These are phyloP conservation scores for Heliconius erato DNA, from an alignment of 2,888 invertebrate genomes.

Conservation along the genomic window DNA sequence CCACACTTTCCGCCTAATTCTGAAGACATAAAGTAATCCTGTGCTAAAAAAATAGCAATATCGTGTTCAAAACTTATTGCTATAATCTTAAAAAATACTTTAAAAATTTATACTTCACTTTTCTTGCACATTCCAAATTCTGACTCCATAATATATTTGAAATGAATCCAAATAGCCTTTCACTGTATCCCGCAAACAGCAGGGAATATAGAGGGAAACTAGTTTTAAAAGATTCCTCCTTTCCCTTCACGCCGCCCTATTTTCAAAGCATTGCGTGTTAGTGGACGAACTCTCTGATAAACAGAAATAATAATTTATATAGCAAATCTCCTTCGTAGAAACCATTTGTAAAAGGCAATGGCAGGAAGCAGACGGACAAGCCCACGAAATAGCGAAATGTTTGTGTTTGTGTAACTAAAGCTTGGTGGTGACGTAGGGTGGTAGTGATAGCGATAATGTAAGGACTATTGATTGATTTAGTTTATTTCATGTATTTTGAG, in stretches of 20 bases:
- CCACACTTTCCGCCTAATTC: too few species aligned
- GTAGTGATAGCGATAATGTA: slow-evolving; percentile 34
- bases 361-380: slow-evolving; percentile 29
- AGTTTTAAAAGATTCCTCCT: too few species aligned
- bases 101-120: neutral
- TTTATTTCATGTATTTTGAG: too few species aligned
- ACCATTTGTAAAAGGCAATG: slow-evolving; percentile 31
- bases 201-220: neutral
- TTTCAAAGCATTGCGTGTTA: neutral
- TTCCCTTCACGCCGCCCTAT: too few species aligned
- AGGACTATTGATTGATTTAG: too few species aligned
- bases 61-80: neutral
- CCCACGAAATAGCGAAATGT: slow-evolving; percentile 45
- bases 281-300: neutral
- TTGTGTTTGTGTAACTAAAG: slow-evolving; percentile 41
- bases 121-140: too few species aligned
- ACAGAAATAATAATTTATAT: slow-evolving; percentile 4
- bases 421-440: neutral
- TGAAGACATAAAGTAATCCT: neutral
- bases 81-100: neutral
- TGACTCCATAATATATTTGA: neutral
- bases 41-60: slow-evolving; percentile 11
- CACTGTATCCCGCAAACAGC: neutral
- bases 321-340: slow-evolving; percentile 6
- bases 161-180: neutral